phyloP scores from a whole-genome alignment of 2,888 invertebrate genomes.

The Acrobasis suavella region DNA sequence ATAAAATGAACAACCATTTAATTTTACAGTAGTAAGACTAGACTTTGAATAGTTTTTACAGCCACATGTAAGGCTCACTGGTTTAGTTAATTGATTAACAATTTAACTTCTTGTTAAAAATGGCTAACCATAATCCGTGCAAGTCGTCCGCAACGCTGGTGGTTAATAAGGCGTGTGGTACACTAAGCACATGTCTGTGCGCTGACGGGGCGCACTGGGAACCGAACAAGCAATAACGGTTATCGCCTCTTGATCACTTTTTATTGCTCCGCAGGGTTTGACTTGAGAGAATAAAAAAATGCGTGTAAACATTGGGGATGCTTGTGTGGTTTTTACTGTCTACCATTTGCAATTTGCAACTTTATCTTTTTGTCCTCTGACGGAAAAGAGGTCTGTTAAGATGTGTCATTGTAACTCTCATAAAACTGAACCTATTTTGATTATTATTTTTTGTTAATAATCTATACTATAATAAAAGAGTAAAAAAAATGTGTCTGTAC shows the following conservation, averaged over 20 bases:
- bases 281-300: not conserved
- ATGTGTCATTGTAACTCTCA: no score
- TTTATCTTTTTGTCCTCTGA: no score
- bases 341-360: not conserved
- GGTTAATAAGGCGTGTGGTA: constrained; percentile 16
- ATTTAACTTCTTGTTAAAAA: not conserved
- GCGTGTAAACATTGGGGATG: constrained; percentile 2
- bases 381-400: no score
- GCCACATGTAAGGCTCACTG: no score
- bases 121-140: not conserved
- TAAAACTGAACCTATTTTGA: not conserved
- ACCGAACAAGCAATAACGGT: constrained; percentile 11
- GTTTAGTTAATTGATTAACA: not conserved
- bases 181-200: constrained; percentile 15
- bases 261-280: constrained; percentile 23
- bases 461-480: no score
- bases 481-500: no score
- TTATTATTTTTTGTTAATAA: not conserved
- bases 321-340: not conserved
- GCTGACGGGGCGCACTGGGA: constrained; percentile 19
- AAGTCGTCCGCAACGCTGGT: constrained; percentile 1
- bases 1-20: no score
- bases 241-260: constrained; percentile 25
- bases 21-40: no score
- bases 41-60: no score